Evolutionary conservation across 2,113 vertebrate species (phyloP).

Genomic region (Labrus mixtus): DNA sequence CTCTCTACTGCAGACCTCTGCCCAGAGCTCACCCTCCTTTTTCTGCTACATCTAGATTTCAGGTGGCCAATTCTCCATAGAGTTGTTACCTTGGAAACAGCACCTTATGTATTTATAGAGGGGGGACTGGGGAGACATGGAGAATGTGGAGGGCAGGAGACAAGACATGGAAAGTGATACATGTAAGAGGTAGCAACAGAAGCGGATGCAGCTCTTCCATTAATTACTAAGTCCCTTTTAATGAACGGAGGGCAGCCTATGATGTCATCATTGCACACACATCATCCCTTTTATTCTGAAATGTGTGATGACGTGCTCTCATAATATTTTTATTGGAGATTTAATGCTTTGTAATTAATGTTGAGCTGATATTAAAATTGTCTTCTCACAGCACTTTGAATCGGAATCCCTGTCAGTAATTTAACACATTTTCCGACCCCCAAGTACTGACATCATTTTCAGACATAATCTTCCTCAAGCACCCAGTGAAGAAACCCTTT

Average conservation of each 20-base stretch:
- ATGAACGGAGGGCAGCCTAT: neutral
- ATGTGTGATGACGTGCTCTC: constrained; percentile 10
- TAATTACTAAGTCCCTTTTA: neutral
- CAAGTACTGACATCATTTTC: neutral
- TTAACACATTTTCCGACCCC: constrained; percentile 6
- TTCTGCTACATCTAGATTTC: constrained; percentile 68
- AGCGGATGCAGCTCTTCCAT: neutral
- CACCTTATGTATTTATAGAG: constrained; percentile 85
- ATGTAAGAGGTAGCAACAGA: neutral
- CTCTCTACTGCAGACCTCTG: constrained; percentile 38
- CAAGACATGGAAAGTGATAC: constrained; percentile 26
- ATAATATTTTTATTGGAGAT: constrained; percentile 11
- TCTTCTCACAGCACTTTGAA: too few species aligned
- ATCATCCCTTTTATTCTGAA: constrained; percentile 6
- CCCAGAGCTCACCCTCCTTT: constrained; percentile 47
- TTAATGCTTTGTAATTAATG: constrained; percentile 13
- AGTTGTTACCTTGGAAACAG: constrained; percentile 87
- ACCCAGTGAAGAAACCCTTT: too few species aligned
- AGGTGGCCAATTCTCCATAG: constrained; percentile 81
- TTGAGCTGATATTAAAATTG: constrained; percentile 9
- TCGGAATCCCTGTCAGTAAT: neutral
- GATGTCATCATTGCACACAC: neutral
- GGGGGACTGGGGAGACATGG: constrained; percentile 55
- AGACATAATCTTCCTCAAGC: too few species aligned
- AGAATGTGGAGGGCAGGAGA: constrained; percentile 29